phyloP scores from a whole-genome alignment of 1,140 invertebrate genomes.

The Aphelinus atriplicis region DNA sequence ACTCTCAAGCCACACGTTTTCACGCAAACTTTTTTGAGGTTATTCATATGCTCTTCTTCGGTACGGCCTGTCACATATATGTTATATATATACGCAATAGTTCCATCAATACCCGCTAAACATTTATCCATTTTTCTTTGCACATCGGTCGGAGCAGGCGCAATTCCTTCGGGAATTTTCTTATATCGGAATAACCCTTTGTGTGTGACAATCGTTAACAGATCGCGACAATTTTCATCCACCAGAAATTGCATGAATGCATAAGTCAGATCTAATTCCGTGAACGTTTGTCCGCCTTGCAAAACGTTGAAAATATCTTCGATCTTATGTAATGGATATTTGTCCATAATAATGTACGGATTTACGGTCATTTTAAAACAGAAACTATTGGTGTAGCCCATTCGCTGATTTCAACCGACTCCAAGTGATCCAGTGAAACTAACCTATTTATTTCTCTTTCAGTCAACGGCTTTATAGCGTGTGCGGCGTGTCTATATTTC shows the following conservation, averaged over 20 bases:
- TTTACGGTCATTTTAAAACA: no score
- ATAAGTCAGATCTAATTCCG: constrained; percentile 42
- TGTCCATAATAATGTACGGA: background rate
- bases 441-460: no score
- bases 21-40: constrained; percentile 19
- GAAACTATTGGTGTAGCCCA: no score
- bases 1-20: constrained; percentile 32
- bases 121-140: constrained; percentile 58
- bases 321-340: constrained; percentile 41
- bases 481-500: no score
- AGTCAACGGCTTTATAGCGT: no score
- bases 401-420: no score
- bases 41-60: constrained; percentile 8
- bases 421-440: background rate
- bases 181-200: constrained; percentile 42
- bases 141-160: constrained; percentile 58
- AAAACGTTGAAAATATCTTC: constrained; percentile 42
- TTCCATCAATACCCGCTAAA: constrained; percentile 46
- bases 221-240: constrained; percentile 13
- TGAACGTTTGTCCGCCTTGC: constrained; percentile 31
- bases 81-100: constrained; percentile 22
- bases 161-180: constrained; percentile 50
- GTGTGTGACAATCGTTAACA: constrained; percentile 37
- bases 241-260: constrained; percentile 20
- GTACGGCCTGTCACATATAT: background rate